phyloP scores from a whole-genome alignment of 2,113 vertebrate species.

The Mesitornis unicolor region DNA sequence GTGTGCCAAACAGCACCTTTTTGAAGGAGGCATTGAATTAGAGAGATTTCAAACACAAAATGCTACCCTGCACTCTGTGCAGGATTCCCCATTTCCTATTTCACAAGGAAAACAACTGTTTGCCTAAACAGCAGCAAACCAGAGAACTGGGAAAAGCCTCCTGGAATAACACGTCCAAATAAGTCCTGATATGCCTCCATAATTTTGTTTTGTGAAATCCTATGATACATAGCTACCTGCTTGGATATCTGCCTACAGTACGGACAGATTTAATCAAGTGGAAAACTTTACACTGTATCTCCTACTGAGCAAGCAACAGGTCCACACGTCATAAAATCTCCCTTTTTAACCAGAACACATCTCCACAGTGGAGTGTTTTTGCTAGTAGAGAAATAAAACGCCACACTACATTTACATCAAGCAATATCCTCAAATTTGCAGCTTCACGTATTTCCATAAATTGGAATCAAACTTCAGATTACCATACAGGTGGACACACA shows the following conservation, averaged over 20 bases:
- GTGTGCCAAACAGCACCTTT: background rate
- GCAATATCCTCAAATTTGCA: background rate
- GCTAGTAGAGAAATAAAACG: background rate
- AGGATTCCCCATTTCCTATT: background rate
- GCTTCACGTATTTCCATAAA: background rate
- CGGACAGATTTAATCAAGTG: background rate
- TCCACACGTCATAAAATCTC: background rate
- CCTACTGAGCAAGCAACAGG: background rate
- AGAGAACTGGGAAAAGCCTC: background rate
- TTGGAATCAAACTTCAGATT: background rate
- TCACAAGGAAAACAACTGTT: background rate
- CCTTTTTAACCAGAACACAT: background rate
- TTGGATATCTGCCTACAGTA: background rate
- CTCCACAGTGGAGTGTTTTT: background rate
- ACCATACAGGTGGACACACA: background rate
- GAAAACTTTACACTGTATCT: background rate
- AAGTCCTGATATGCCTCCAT: background rate
- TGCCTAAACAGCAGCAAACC: background rate
- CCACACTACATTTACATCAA: background rate
- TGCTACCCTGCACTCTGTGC: rapidly evolving
- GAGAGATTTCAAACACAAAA: background rate
- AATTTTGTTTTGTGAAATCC: background rate
- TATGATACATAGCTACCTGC: background rate
- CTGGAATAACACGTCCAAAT: background rate
- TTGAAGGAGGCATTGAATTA: background rate